These are phyloP conservation scores for Malurus melanocephalus DNA, from an alignment of 2,113 vertebrate species.

Conservation along the genomic window DNA sequence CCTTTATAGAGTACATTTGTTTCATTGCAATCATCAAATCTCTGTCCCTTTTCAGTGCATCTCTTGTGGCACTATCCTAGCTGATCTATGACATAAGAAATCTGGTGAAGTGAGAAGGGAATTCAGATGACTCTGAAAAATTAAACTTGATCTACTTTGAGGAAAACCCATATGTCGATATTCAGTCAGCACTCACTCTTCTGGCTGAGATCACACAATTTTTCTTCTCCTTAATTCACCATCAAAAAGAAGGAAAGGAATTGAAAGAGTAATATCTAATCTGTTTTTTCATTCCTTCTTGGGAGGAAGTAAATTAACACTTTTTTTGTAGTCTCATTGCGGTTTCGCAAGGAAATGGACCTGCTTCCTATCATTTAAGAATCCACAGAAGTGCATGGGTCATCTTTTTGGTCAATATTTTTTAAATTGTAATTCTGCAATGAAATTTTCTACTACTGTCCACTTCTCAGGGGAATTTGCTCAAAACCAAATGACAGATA, in stretches of 20 bases:
- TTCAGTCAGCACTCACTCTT: background rate
- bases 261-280: background rate
- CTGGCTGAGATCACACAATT: background rate
- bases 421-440: background rate
- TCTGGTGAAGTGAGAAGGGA: background rate
- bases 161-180: background rate
- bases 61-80: background rate
- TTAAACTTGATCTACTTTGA: background rate
- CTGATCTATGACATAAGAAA: background rate
- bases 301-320: background rate
- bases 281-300: background rate
- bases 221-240: background rate
- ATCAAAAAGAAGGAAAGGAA: background rate
- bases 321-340: background rate
- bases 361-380: background rate
- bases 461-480: background rate
- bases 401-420: background rate
- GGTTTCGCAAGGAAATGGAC: background rate
- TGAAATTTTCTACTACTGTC: background rate
- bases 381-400: background rate
- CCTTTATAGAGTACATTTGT: background rate
- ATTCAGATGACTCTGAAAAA: background rate
- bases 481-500: background rate
- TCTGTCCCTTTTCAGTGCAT: background rate
- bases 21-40: background rate